Percentiles rank a stretch among this genome's conserved stretches.
phyloP scores from a whole-genome alignment of 2,888 invertebrate species.

The Drosophila nr. fundita region DNA sequence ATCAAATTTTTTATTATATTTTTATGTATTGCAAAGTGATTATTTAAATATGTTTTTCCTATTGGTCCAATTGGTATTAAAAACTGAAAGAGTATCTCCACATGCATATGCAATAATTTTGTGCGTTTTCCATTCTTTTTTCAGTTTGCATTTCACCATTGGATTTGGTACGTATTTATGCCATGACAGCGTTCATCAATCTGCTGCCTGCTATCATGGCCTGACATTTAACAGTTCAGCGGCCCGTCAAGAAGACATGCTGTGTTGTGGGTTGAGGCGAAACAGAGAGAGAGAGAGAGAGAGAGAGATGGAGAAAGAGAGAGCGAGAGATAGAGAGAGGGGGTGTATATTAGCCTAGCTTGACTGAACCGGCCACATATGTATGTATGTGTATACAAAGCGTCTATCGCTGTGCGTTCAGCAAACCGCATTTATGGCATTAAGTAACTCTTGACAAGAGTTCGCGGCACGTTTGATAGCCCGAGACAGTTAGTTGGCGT shows the following conservation, averaged over 20 bases:
- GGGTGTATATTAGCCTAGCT: slow-evolving; percentile 46
- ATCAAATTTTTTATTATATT: background rate
- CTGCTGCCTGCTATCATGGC: slow-evolving; percentile 51
- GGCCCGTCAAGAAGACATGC: slow-evolving; percentile 54
- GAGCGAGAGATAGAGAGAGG: background rate
- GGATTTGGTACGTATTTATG: slow-evolving; percentile 42
- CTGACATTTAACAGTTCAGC: slow-evolving; percentile 70
- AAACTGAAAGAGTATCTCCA: slow-evolving; percentile 29
- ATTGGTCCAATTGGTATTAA: background rate
- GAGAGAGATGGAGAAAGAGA: background rate
- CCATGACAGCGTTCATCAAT: slow-evolving; percentile 64
- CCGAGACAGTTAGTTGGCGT: slow-evolving; percentile 57
- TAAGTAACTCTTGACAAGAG: slow-evolving; percentile 69
- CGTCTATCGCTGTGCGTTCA: slow-evolving; percentile 36
- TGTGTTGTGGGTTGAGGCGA: background rate
- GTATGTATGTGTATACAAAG: background rate
- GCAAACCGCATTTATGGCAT: slow-evolving; percentile 65
- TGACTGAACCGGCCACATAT: slow-evolving; percentile 37
- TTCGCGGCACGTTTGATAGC: slow-evolving; percentile 67
- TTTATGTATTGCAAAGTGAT: background rate
- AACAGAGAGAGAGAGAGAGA: background rate
- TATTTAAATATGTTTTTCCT: background rate
- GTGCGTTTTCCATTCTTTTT: slow-evolving; percentile 40
- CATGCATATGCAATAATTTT: slow-evolving; percentile 1
- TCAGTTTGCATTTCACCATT: slow-evolving; percentile 45